Conservation (phyloP, 2,797 vertebrate genomes). For the Chromobotia macracanthus region DNA sequence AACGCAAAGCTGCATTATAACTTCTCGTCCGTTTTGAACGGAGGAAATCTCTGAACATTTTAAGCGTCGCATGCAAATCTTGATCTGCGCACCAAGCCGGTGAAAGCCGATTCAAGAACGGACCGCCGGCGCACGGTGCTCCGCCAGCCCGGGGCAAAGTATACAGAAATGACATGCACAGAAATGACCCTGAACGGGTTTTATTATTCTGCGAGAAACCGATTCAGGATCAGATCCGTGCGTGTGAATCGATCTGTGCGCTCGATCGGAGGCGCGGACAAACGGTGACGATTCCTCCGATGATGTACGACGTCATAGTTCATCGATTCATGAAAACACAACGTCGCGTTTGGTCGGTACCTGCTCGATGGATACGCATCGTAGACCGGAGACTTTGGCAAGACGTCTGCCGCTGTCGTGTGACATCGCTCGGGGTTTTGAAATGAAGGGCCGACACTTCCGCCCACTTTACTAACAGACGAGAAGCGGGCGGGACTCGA, state of each 20-base stretch:
- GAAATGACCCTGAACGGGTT: background rate
- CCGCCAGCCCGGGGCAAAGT: background rate
- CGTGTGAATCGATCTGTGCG: background rate
- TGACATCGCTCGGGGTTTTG: slow-evolving; percentile 68
- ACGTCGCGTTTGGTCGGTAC: slow-evolving; percentile 13
- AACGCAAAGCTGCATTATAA: too few species aligned
- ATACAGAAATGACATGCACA: slow-evolving; percentile 1
- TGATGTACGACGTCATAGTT: slow-evolving; percentile 29
- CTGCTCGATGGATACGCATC: slow-evolving; percentile 20
- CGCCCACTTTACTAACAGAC: slow-evolving; percentile 66
- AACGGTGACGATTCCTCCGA: background rate
- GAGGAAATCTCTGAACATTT: slow-evolving; percentile 19
- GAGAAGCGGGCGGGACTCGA: slow-evolving; percentile 57
- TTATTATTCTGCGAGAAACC: background rate
- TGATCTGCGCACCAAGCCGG: slow-evolving; percentile 26
- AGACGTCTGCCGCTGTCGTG: slow-evolving; percentile 53
- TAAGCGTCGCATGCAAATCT: slow-evolving; percentile 9
- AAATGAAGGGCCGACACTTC: slow-evolving; percentile 62
- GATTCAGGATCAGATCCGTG: too few species aligned
- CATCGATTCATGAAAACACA: slow-evolving; percentile 26
- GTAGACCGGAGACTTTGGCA: slow-evolving; percentile 51
- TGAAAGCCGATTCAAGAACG: background rate
- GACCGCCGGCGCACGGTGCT: background rate
- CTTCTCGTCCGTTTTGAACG: slow-evolving; percentile 74
- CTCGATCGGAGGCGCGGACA: background rate